These are phyloP conservation scores for Brachionus sp. DNA, from an alignment of 1,140 invertebrate genomes.

Conservation along the genomic window DNA sequence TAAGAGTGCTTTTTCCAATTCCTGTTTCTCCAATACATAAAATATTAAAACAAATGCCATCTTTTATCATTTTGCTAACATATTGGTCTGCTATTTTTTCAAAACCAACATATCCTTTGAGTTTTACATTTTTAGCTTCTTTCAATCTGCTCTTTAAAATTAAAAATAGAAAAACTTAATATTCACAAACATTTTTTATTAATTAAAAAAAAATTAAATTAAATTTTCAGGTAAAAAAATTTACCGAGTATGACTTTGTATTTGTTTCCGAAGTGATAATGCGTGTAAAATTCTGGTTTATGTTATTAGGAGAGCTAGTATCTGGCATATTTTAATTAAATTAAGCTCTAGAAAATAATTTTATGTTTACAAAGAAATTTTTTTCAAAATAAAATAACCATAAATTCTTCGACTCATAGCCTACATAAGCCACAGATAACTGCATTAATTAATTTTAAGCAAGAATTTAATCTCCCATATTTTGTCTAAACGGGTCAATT, in stretches of 20 bases:
- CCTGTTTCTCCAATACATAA: slow-evolving; percentile 93
- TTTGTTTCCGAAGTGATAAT: background rate
- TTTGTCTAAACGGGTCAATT: slow-evolving; percentile 8
- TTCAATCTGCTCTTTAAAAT: background rate
- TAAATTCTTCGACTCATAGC: slow-evolving; percentile 6
- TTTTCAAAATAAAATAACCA: slow-evolving; percentile 17
- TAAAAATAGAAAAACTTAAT: background rate
- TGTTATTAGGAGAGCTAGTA: background rate
- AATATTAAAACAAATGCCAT: slow-evolving; percentile 96
- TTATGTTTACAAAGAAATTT: background rate
- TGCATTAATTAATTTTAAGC: slow-evolving; percentile 16
- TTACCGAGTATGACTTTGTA: background rate
- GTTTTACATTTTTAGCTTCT: background rate
- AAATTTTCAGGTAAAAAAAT: background rate
- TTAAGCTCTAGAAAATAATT: background rate
- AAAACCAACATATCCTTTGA: slow-evolving; percentile 89
- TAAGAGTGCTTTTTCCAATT: slow-evolving; percentile 94
- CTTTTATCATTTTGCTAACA: slow-evolving; percentile 92
- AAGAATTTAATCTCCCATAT: background rate
- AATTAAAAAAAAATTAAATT: background rate
- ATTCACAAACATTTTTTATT: background rate
- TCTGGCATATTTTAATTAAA: background rate
- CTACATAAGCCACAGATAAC: background rate
- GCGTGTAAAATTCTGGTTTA: slow-evolving; percentile 11
- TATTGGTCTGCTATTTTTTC: slow-evolving; percentile 96